Evolutionary conservation across 2,888 invertebrate genomes (phyloP), one percentile per base, ranked within the genome.

Genomic region (Harpalus rubripes): DNA sequence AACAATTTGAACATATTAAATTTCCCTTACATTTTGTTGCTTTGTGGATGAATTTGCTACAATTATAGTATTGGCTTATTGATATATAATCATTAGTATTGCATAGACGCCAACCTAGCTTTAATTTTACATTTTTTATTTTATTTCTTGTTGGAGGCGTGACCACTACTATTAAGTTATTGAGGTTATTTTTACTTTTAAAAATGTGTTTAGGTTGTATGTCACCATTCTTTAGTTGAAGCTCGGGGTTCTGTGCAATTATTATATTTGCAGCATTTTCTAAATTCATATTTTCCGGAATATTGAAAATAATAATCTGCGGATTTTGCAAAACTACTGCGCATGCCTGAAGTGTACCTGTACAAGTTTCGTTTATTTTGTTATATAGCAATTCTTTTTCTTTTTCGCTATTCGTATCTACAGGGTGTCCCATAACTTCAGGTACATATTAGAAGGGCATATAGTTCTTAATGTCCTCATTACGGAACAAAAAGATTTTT

Each of bases 301-400:
- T n/a, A 58, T 58, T 58, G 58, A n/a, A 58, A 4, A 58, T 58
- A 58, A 58, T 58, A n/a, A 58, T 10, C 15, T 58, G 58, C 15
- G 58, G 58, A 15, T 15, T 58, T 58, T 58, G 58, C 58, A 58
- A 58, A 58, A 15, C 12, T 58, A 12, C 58, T 7, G 58, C 10
- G 5, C n/a, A 58, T n/a, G 58, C 58, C 58, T n/a, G 7, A 4
- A 58, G 15, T 4, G 4, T 58, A 58, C 58, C 58, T 58, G 15
- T 7, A 58, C 58, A 58, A 58, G 58, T 58, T 58, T 58, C 58
- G 58, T 58, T 58, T 58, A 58, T 58, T 58, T 58, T 58, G 5
- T 58, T 58, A 58, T 6, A 15, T 58, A 58, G 15, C 12, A 58
- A 58, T 58, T 58, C 7, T 58, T 58, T 58, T 58, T 58, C 58